Conservation (phyloP, 2,113 vertebrate species). For the Panurus biarmicus region DNA sequence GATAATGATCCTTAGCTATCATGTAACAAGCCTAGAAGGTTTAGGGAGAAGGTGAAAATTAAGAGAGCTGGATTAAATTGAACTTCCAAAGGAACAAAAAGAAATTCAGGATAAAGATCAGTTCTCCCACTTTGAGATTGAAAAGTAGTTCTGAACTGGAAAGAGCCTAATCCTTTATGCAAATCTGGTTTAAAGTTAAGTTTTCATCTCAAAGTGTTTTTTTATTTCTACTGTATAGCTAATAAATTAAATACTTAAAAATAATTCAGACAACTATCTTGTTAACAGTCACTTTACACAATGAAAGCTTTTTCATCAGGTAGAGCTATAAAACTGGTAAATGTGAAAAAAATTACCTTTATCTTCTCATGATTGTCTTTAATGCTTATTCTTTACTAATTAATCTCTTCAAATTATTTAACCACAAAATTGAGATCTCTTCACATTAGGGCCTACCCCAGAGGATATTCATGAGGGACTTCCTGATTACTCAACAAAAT, state of each 20-base stretch:
- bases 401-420: slow-evolving; percentile 66
- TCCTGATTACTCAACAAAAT: slow-evolving; percentile 46
- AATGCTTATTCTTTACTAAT: slow-evolving; percentile 66
- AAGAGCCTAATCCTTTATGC: slow-evolving; percentile 78
- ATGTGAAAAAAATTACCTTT: background rate
- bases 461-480: slow-evolving; percentile 29
- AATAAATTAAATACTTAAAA: slow-evolving; percentile 22
- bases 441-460: slow-evolving; percentile 3
- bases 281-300: background rate
- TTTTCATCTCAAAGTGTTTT: slow-evolving; percentile 48
- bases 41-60: slow-evolving; percentile 91
- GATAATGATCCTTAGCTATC: slow-evolving; percentile 76
- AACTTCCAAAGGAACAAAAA: slow-evolving; percentile 86
- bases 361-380: slow-evolving; percentile 40
- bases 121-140: slow-evolving; percentile 78
- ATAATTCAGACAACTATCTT: slow-evolving; percentile 4
- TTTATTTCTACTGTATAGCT: slow-evolving; percentile 22
- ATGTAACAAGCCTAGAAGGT: slow-evolving; percentile 84
- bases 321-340: background rate
- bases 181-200: slow-evolving; percentile 79
- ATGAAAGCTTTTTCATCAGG: background rate
- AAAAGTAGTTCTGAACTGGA: slow-evolving; percentile 79
- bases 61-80: slow-evolving; percentile 84
- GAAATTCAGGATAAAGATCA: slow-evolving; percentile 84
- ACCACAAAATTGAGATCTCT: slow-evolving; percentile 51